These are phyloP conservation scores for Pocillopora damicornis DNA, from an alignment of 64 coral and sea anemone genomes.

Conservation along the genomic window DNA sequence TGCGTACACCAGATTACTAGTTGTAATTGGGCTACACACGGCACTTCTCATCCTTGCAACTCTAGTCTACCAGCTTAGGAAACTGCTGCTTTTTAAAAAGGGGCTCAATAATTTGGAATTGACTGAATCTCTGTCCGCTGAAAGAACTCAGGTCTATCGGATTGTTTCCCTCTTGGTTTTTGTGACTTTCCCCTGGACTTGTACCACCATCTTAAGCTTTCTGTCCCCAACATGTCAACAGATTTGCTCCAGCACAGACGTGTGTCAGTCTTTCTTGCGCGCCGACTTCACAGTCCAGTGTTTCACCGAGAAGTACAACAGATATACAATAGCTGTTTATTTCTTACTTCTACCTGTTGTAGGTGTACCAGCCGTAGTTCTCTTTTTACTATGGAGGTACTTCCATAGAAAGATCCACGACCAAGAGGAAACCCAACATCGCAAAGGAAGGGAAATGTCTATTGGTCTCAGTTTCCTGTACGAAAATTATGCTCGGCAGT, in stretches of 20 bases:
- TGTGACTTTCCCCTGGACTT: slow-evolving; percentile 29
- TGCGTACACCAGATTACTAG: slow-evolving; percentile 11
- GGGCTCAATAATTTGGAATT: background rate
- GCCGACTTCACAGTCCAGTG: slow-evolving; percentile 40
- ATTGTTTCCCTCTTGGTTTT: slow-evolving; percentile 17
- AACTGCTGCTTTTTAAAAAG: background rate
- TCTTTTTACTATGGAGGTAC: slow-evolving; percentile 10
- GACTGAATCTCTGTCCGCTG: slow-evolving; percentile 8
- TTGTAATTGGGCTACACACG: background rate
- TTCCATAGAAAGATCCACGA: background rate
- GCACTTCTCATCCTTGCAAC: background rate
- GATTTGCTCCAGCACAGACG: slow-evolving; percentile 30
- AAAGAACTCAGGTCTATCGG: slow-evolving; percentile 21
- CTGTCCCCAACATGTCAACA: slow-evolving; percentile 27
- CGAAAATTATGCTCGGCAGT: slow-evolving; percentile 39
- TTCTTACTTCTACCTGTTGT: background rate
- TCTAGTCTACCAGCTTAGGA: slow-evolving; percentile 3
- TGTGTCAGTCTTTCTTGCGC: slow-evolving; percentile 24
- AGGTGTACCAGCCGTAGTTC: background rate
- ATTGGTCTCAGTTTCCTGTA: slow-evolving; percentile 49
- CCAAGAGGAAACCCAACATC: background rate
- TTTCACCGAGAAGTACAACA: slow-evolving; percentile 34
- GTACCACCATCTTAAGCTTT: slow-evolving; percentile 25
- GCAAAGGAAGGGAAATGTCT: slow-evolving; percentile 16
- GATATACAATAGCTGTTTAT: background rate